A percentile compares a stretch with the other conserved stretches of the same genome.
Evolutionary conservation across 2,113 vertebrate genomes (phyloP).

Genomic region (Myiozetetes cayanensis): DNA sequence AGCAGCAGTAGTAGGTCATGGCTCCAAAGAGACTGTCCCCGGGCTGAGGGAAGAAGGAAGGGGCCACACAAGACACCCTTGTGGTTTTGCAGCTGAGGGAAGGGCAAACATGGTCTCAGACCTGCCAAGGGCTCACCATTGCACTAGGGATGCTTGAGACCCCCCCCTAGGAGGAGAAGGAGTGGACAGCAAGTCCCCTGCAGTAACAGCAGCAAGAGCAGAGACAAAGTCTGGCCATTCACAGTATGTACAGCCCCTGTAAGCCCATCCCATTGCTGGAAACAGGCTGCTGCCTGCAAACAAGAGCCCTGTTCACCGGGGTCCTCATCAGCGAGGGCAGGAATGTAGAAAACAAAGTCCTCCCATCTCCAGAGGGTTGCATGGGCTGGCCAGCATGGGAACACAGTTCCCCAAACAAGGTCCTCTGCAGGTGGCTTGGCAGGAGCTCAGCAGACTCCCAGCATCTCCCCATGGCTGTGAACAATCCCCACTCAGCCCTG

Average conservation of each 20-base stretch:
- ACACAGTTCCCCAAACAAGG: not conserved
- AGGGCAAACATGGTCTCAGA: not conserved
- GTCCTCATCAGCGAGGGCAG: not conserved
- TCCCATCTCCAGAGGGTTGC: not conserved
- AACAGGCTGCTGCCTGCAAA: not conserved
- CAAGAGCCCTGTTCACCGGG: not conserved
- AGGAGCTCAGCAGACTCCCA: not conserved
- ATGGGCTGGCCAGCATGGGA: not conserved
- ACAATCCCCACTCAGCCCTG: rapidly evolving
- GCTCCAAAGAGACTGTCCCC: not conserved
- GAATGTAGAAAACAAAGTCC: not conserved
- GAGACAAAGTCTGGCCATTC: not conserved
- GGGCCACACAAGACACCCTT: not conserved
- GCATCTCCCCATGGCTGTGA: not conserved
- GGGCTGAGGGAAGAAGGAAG: not conserved
- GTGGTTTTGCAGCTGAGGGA: not conserved
- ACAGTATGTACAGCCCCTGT: rapidly evolving
- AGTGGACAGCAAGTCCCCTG: not conserved
- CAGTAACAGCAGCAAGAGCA: not conserved
- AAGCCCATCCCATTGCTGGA: not conserved
- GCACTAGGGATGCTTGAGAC: not conserved
- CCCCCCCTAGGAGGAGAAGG: not conserved
- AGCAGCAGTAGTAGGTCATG: not conserved
- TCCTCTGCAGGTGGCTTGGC: not conserved
- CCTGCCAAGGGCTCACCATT: not conserved